Percentiles rank a stretch among this genome's conserved stretches.
Evolutionary conservation across 2,113 vertebrate species (phyloP).

Genomic region (Hyla sarda): DNA sequence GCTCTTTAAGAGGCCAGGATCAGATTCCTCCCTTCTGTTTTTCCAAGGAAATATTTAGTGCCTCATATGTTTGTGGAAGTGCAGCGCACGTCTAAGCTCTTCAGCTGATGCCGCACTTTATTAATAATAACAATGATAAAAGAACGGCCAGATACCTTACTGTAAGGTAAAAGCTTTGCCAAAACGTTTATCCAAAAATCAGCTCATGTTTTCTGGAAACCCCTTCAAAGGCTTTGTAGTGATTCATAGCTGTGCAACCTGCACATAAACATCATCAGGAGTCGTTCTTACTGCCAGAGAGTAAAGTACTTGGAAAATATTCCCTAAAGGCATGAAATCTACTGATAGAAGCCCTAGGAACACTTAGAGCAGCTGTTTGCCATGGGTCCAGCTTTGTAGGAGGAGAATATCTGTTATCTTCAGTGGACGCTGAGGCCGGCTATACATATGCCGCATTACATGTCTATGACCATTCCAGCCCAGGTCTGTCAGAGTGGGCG

Average conservation of each 20-base stretch:
- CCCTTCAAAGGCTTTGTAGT: neutral
- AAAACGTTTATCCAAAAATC: constrained; percentile 13
- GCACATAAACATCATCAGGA: constrained; percentile 35
- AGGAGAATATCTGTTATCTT: no score
- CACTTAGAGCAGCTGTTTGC: neutral
- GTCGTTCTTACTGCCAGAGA: neutral
- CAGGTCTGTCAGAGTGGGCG: no score
- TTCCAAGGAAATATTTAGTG: neutral
- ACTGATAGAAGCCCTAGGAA: neutral
- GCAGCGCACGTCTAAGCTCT: no score
- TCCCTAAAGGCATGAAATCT: neutral
- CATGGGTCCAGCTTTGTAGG: neutral
- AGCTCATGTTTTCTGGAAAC: neutral
- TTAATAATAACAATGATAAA: constrained; percentile 13
- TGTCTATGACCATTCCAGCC: no score
- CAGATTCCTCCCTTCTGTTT: no score
- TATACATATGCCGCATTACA: no score
- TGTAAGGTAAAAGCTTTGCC: constrained; percentile 1
- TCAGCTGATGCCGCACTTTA: neutral
- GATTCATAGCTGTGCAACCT: neutral
- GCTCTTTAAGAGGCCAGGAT: no score
- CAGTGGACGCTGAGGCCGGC: no score
- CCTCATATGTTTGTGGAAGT: neutral
- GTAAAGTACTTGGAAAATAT: neutral
- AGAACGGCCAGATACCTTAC: neutral